phyloP scores from a whole-genome alignment of 2,888 invertebrate species.

The Argyresthia albistria region DNA sequence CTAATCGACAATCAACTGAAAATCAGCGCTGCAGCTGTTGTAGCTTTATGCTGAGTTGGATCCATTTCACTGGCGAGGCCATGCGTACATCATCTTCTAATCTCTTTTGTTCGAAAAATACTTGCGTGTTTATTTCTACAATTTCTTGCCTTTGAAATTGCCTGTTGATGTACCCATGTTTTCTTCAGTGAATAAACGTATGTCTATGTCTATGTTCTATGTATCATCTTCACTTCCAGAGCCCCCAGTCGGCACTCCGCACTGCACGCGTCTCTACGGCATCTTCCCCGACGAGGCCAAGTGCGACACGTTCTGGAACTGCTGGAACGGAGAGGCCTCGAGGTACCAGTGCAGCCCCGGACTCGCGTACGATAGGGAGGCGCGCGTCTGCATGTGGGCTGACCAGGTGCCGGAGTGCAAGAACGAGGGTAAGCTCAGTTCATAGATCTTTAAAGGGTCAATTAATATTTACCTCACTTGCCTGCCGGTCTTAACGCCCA shows the following conservation, averaged over 20 bases:
- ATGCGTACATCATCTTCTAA: too few species aligned
- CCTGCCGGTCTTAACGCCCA: too few species aligned
- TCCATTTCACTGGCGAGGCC: too few species aligned
- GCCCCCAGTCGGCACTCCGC: constrained; percentile 86
- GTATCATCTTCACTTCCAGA: constrained; percentile 59
- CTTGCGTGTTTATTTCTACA: too few species aligned
- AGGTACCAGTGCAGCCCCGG: constrained; percentile 96
- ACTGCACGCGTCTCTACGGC: constrained; percentile 90
- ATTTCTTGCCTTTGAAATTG: too few species aligned
- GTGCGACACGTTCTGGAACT: constrained; percentile 97
- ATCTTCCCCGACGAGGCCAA: constrained; percentile 91
- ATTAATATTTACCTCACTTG: too few species aligned
- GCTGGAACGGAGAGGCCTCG: constrained; percentile 96
- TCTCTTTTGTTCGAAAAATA: too few species aligned
- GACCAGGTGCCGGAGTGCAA: constrained; percentile 95
- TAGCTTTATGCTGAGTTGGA: too few species aligned
- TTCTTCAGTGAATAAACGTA: too few species aligned
- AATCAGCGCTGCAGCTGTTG: too few species aligned
- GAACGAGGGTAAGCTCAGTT: constrained; percentile 79
- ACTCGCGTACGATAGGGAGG: constrained; percentile 93
- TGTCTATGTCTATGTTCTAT: not conserved
- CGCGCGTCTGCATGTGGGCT: constrained; percentile 97
- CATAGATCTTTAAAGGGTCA: not conserved
- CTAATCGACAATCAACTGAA: too few species aligned
- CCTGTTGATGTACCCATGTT: too few species aligned